A percentile compares a stretch with the other conserved stretches of the same genome.
Conservation (phyloP, 2,888 invertebrate genomes). For the Drosophila trichaetosa region DNA sequence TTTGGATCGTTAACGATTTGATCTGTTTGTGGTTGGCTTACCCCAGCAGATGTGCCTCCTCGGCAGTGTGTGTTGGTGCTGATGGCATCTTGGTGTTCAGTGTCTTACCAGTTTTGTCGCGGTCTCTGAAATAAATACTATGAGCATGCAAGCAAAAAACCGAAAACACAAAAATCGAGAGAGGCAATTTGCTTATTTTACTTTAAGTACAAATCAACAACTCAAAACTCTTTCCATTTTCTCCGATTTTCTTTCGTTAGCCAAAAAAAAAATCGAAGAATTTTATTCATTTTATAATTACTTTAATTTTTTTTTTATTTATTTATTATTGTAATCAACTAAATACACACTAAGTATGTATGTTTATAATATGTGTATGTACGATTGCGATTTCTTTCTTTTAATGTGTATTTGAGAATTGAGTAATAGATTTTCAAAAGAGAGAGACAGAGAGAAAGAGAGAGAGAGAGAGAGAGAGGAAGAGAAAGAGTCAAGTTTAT, state of each 20-base stretch:
- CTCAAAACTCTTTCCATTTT: slow-evolving; percentile 18
- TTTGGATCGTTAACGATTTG: slow-evolving; percentile 25
- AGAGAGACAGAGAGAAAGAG: slow-evolving; percentile 7
- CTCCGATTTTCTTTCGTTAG: slow-evolving; percentile 15
- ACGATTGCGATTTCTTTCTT: slow-evolving; percentile 12
- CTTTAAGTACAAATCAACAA: slow-evolving; percentile 27
- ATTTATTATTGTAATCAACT: slow-evolving; percentile 13
- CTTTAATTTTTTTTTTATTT: background rate
- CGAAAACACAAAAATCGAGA: slow-evolving; percentile 66
- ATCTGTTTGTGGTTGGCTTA: slow-evolving; percentile 86
- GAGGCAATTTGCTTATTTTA: slow-evolving; percentile 55
- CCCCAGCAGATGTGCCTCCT: slow-evolving; percentile 95
- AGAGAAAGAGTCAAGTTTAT: slow-evolving; percentile 16
- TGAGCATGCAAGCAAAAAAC: slow-evolving; percentile 85
- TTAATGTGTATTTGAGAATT: slow-evolving; percentile 22
- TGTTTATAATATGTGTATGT: slow-evolving; percentile 8
- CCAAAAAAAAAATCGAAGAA: slow-evolving; percentile 7
- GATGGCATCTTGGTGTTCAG: slow-evolving; percentile 85
- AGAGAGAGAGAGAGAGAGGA: slow-evolving; percentile 8
- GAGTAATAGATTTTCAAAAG: slow-evolving; percentile 4
- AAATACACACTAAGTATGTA: slow-evolving; percentile 41
- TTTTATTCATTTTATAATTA: background rate
- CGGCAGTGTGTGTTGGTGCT: slow-evolving; percentile 87
- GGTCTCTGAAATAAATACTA: slow-evolving; percentile 86
- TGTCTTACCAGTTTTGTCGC: slow-evolving; percentile 85